phyloP scores from a whole-genome alignment of 2,888 invertebrate species.

The Colletes collaris region DNA sequence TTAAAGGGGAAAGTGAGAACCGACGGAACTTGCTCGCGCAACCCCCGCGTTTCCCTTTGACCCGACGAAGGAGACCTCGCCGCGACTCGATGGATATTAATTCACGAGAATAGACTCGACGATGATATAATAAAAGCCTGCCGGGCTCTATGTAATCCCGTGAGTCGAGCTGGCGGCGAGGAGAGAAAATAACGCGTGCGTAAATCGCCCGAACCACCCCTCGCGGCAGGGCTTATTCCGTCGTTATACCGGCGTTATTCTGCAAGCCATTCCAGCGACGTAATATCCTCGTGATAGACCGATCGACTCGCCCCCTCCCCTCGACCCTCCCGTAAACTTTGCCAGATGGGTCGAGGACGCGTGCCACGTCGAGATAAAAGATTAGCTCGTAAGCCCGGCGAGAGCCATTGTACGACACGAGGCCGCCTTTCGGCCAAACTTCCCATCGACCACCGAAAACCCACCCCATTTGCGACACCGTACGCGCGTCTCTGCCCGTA shows the following conservation, averaged over 20 bases:
- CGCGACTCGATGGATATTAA: slow-evolving; percentile 37
- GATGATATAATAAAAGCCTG: slow-evolving; percentile 35
- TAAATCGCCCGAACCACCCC: slow-evolving; percentile 44
- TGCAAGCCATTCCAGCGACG: slow-evolving; percentile 44
- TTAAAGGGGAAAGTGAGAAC: neutral
- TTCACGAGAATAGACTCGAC: slow-evolving; percentile 37
- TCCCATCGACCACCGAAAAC: slow-evolving; percentile 28
- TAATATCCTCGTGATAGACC: slow-evolving; percentile 72
- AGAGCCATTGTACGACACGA: slow-evolving; percentile 72
- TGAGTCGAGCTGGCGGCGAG: neutral
- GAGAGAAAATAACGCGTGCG: slow-evolving; percentile 47
- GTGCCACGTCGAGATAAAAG: slow-evolving; percentile 81
- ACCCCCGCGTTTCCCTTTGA: neutral
- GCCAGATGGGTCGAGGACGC: slow-evolving; percentile 81
- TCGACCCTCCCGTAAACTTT: slow-evolving; percentile 65
- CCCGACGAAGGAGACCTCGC: neutral
- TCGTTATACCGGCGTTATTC: slow-evolving; percentile 44
- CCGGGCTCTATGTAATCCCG: slow-evolving; percentile 33
- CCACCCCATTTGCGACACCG: neutral
- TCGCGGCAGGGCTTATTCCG: slow-evolving; percentile 31
- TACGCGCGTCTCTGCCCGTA: slow-evolving; percentile 59
- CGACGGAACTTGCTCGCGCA: neutral
- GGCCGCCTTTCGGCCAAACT: slow-evolving; percentile 32
- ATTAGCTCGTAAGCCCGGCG: slow-evolving; percentile 74
- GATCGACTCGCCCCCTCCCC: slow-evolving; percentile 74